phyloP scores from a whole-genome alignment of 2,888 invertebrate genomes.

The Melieria picta region DNA sequence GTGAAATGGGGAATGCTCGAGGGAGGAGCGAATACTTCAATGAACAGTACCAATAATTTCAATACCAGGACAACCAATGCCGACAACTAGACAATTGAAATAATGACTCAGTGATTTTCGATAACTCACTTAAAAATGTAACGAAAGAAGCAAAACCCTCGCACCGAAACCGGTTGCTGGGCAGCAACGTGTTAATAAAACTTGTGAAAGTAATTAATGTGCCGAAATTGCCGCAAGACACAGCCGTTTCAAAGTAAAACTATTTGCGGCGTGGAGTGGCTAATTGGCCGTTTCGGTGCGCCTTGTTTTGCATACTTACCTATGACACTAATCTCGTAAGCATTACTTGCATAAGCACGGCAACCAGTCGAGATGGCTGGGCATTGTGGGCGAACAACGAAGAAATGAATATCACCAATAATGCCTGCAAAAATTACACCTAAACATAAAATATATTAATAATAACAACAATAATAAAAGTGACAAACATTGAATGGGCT shows the following conservation, averaged over 20 bases:
- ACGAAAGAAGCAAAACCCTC: too few species aligned
- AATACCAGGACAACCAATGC: too few species aligned
- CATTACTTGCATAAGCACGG: not conserved
- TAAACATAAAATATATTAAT: conserved; percentile 8
- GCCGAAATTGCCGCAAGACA: conserved; percentile 22
- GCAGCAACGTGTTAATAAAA: conserved; percentile 34
- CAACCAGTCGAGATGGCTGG: not conserved
- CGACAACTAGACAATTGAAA: too few species aligned
- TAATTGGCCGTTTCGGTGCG: too few species aligned
- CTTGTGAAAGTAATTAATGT: conserved; percentile 50
- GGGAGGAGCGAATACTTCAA: too few species aligned
- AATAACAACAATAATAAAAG: conserved; percentile 40
- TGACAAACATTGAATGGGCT: conserved; percentile 48
- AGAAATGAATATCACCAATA: conserved; percentile 4
- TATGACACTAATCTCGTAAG: conserved; percentile 12
- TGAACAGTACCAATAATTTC: too few species aligned
- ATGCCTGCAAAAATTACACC: not conserved
- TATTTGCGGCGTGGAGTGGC: too few species aligned
- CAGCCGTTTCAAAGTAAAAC: not conserved
- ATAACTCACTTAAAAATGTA: too few species aligned
- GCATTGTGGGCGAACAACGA: conserved; percentile 11
- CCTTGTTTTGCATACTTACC: not conserved
- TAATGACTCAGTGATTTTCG: too few species aligned
- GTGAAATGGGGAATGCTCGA: too few species aligned
- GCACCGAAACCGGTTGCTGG: too few species aligned